Conservation (phyloP, 1,140 invertebrate species). For the Diorhabda carinulata region DNA sequence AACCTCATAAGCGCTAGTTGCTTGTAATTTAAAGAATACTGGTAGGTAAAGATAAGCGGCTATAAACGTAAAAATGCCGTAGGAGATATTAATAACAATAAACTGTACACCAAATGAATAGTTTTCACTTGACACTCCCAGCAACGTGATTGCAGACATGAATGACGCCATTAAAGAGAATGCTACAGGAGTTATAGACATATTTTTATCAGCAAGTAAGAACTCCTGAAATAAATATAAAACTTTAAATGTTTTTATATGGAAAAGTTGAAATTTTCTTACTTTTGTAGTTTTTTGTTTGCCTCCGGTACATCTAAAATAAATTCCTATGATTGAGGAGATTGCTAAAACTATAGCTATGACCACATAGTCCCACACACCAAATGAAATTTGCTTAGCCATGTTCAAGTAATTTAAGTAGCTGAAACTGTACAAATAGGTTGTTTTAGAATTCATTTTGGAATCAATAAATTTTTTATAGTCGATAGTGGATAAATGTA, state of each 20-base stretch:
- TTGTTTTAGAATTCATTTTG: no score
- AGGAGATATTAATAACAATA: slow-evolving; percentile 76
- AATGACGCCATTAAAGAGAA: slow-evolving; percentile 90
- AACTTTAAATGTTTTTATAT: not conserved
- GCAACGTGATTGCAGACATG: slow-evolving; percentile 90
- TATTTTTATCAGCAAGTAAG: slow-evolving; percentile 72
- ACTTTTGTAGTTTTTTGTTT: slow-evolving; percentile 81
- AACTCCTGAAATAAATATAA: slow-evolving; percentile 63
- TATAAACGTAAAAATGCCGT: slow-evolving; percentile 76
- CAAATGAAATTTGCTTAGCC: slow-evolving; percentile 30
- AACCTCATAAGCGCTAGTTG: slow-evolving; percentile 84
- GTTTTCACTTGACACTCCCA: slow-evolving; percentile 84
- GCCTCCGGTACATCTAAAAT: slow-evolving; percentile 79
- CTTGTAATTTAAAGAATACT: slow-evolving; percentile 81
- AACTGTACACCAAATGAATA: slow-evolving; percentile 82
- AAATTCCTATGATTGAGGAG: slow-evolving; percentile 72
- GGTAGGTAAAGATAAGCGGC: slow-evolving; percentile 80
- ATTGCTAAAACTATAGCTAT: slow-evolving; percentile 58
- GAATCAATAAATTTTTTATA: no score
- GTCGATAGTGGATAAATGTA: no score
- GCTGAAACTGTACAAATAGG: not conserved
- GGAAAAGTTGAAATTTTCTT: slow-evolving; percentile 24
- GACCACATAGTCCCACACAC: slow-evolving; percentile 62
- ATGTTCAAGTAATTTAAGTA: not conserved
- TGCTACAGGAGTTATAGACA: slow-evolving; percentile 74